Conservation (phyloP, 1,140 invertebrate species). For the Physella acuta region DNA sequence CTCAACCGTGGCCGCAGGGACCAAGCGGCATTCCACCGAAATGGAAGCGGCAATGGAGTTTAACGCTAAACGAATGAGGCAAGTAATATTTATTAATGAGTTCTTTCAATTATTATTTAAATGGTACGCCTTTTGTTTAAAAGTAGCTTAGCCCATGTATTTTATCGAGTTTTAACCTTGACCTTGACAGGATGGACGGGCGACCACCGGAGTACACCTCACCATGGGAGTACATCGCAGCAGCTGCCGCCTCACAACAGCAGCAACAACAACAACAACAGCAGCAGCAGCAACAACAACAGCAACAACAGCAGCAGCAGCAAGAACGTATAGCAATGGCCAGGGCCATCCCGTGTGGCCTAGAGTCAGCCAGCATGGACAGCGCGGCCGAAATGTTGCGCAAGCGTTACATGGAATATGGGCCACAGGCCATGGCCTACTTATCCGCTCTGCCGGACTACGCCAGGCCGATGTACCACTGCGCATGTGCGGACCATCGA, state of each 20-base stretch:
- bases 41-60: slow-evolving; percentile 23
- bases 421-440: slow-evolving; percentile 18
- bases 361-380: slow-evolving; percentile 28
- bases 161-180: too few relatives aligned
- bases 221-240: slow-evolving; percentile 17
- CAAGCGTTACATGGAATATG: slow-evolving; percentile 27
- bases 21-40: slow-evolving; percentile 4
- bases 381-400: slow-evolving; percentile 26
- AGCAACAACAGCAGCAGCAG: slow-evolving; percentile 9
- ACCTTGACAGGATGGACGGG: slow-evolving; percentile 11
- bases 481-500: slow-evolving; percentile 31
- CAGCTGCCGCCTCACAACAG: slow-evolving; percentile 22
- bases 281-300: slow-evolving; percentile 17
- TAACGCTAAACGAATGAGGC: slow-evolving; percentile 22
- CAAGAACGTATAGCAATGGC: slow-evolving; percentile 5
- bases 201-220: slow-evolving; percentile 7
- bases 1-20: neutral
- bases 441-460: slow-evolving; percentile 31
- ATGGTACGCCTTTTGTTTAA: too few relatives aligned
- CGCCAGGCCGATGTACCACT: slow-evolving; percentile 26
- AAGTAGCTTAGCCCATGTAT: too few relatives aligned
- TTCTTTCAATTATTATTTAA: neutral
- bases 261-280: slow-evolving; percentile 18
- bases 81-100: neutral
- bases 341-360: slow-evolving; percentile 23